These are phyloP conservation scores for Carapus acus DNA, from an alignment of 2,797 vertebrate genomes.

Conservation along the genomic window DNA sequence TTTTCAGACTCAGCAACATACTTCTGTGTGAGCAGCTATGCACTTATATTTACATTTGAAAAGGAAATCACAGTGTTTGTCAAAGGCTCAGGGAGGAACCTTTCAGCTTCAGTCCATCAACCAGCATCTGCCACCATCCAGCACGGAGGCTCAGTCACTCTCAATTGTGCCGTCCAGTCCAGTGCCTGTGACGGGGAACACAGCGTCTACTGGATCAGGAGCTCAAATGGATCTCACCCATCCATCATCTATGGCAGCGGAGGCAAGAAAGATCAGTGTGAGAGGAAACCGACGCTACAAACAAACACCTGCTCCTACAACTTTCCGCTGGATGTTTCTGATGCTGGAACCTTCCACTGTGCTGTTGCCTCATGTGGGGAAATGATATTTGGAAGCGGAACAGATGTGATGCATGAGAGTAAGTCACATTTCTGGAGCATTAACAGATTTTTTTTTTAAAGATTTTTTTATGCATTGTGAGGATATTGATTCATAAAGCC, in stretches of 20 bases:
- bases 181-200: constrained; percentile 34
- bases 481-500: no score
- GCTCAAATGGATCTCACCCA: constrained; percentile 26
- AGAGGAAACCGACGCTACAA: constrained; percentile 4
- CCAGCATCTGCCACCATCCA: no score
- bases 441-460: no score
- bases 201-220: constrained; percentile 53
- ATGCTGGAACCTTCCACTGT: constrained; percentile 42
- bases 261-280: constrained; percentile 27
- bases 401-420: background rate
- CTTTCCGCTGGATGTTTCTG: constrained; percentile 20
- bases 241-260: constrained; percentile 36
- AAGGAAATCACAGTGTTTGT: constrained; percentile 1
- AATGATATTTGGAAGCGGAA: constrained; percentile 36
- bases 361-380: constrained; percentile 42
- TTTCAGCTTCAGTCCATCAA: constrained; percentile 11
- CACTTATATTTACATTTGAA: background rate
- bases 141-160: no score
- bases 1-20: constrained; percentile 42
- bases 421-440: background rate
- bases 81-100: background rate
- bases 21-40: constrained; percentile 15
- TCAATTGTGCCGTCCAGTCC: no score
- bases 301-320: constrained; percentile 42
- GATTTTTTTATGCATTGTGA: no score